Base-by-base conservation (phyloP, 2,888 invertebrate genomes). In the Bombylius discolor region DNA sequence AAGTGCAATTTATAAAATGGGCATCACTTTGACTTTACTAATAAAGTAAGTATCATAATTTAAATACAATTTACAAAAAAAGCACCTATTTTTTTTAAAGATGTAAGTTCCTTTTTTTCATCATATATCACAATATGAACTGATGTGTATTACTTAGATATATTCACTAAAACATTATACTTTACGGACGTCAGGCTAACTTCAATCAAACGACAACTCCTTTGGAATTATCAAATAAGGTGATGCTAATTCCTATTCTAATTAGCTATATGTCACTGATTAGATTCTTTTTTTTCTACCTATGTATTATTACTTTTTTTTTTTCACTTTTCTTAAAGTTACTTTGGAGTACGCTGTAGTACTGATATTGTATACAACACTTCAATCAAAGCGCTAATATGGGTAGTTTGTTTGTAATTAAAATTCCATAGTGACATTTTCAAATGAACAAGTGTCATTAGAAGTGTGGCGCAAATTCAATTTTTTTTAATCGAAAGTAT, bases 211-310 rank as follows among this genome's bases (percentile, higher is more conserved):
- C 33, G 23, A 34, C 44, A 36, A 44, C 49, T 54, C 49, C 45
- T 39, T 49, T 42, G 34, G 44, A 23, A 31, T 42, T 33, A 44
- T 54, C 53, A 12, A 45, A 54, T 42, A 54, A 49, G 53, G 53
- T 49, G 49, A 54, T 54, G 49, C 53, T 54, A 54, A 54, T 54
- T 54, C 49, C 49, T 54, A 54, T 54, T 54, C 53, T 54, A 54
- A 54, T 54, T 54, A 54, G 53, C 46, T 49, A 45, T 45, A 54
- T 49, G 49, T 54, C 45, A 49, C 23, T 23, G 23, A 23, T 13
- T 12, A 45, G 11, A 14, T 48, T 5, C 23, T 14, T 47, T 23
- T 12, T 47, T 47, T 14, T 8, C 5, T 9, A 23, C 6, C 13
- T 47, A 6, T 14, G 47, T 47, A 5, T 14, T 31, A 23, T 47